A percentile compares a stretch with the other conserved stretches of the same genome.
Conservation (phyloP, 2,113 vertebrate genomes). For the Empidonax traillii region DNA sequence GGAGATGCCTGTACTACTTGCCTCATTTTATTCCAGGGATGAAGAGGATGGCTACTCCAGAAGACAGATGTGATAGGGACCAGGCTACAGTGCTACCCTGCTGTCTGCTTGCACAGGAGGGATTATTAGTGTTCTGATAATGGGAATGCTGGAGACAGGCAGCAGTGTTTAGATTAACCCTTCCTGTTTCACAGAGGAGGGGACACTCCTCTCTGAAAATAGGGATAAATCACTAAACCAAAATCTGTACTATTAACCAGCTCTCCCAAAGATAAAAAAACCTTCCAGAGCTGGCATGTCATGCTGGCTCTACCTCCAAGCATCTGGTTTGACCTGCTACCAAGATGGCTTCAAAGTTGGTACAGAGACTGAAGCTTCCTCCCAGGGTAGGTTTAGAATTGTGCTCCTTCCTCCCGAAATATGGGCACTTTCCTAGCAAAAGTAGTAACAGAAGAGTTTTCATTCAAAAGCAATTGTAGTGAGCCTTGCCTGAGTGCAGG, state of each 20-base stretch:
- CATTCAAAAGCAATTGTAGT: neutral
- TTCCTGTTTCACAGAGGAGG: neutral
- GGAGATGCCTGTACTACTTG: rapidly evolving
- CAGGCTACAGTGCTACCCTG: neutral
- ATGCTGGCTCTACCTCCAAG: neutral
- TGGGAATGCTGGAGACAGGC: neutral
- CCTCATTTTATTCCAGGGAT: neutral
- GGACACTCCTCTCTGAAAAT: neutral
- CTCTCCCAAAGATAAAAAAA: neutral
- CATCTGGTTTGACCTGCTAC: neutral
- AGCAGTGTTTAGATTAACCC: neutral
- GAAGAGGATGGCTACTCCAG: rapidly evolving
- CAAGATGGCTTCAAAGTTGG: neutral
- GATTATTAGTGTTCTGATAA: neutral
- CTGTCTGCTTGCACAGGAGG: neutral
- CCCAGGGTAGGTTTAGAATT: neutral
- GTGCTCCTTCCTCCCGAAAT: neutral
- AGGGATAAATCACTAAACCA: neutral
- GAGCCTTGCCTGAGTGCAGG: neutral
- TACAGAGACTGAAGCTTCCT: neutral
- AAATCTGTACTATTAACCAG: neutral
- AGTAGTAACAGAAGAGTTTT: neutral
- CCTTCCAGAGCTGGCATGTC: neutral
- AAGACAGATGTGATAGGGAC: neutral
- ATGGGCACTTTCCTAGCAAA: neutral